phyloP scores from a whole-genome alignment of 2,888 invertebrate species.

The Panzeria rudis region DNA sequence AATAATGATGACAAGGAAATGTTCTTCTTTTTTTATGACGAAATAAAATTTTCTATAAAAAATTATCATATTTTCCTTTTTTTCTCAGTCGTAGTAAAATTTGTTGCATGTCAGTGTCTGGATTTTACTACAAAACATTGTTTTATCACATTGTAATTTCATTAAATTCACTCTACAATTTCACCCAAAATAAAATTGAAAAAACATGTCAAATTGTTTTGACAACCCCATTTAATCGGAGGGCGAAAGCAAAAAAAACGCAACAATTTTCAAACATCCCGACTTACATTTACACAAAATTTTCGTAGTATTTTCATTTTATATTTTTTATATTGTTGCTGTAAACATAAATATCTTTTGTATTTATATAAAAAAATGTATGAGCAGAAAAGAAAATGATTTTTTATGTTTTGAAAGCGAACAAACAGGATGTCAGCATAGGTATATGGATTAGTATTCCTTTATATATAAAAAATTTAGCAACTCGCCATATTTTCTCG shows the following conservation, averaged over 20 bases:
- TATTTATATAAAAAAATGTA: constrained; percentile 30
- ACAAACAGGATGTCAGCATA: constrained; percentile 16
- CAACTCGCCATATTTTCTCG: too few species aligned
- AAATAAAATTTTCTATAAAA: constrained; percentile 56
- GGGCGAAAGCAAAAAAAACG: constrained; percentile 13
- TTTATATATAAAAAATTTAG: too few species aligned
- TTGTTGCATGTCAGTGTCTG: constrained; percentile 27
- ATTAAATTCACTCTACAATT: constrained; percentile 69
- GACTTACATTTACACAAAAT: constrained; percentile 57
- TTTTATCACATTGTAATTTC: constrained; percentile 68
- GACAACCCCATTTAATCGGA: constrained; percentile 66
- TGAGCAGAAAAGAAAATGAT: constrained; percentile 36
- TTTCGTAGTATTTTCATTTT: constrained; percentile 42
- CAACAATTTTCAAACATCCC: constrained; percentile 55
- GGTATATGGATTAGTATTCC: background rate
- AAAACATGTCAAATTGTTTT: constrained; percentile 70
- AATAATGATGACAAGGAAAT: constrained; percentile 23
- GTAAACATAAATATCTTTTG: constrained; percentile 56
- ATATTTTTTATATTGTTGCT: constrained; percentile 39
- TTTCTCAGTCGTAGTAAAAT: constrained; percentile 43
- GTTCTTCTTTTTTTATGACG: constrained; percentile 52
- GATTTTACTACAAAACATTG: constrained; percentile 40
- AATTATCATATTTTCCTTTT: constrained; percentile 26
- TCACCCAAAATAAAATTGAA: constrained; percentile 59
- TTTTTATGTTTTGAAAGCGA: constrained; percentile 29